These are phyloP conservation scores for Cyphotilapia sp. DNA, from an alignment of 2,113 vertebrate genomes.

Conservation along the genomic window DNA sequence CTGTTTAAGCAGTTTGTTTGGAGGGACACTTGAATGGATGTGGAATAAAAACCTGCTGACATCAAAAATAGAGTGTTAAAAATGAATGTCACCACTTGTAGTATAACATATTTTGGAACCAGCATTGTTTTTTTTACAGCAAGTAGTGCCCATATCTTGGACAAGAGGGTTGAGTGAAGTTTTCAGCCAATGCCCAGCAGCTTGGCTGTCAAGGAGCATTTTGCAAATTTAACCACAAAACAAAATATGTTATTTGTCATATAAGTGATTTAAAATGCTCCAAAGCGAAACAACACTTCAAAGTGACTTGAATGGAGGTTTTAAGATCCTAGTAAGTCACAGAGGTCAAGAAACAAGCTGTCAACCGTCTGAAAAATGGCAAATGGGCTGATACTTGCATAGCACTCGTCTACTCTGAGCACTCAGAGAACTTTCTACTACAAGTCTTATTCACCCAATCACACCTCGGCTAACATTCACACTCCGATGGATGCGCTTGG, in stretches of 20 bases:
- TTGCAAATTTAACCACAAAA: background rate
- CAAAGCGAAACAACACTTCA: background rate
- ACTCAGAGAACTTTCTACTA: background rate
- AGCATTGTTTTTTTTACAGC: background rate
- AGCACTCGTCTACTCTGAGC: background rate
- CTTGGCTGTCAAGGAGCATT: background rate
- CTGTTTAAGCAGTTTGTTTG: background rate
- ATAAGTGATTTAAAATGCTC: background rate
- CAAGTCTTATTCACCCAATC: background rate
- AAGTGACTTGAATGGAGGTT: background rate
- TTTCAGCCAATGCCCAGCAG: background rate
- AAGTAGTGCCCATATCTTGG: background rate
- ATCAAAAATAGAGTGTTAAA: background rate
- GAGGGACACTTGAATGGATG: background rate
- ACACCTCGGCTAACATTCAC: background rate
- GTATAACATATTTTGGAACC: background rate
- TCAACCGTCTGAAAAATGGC: background rate
- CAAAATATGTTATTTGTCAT: background rate
- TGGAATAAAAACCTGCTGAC: background rate
- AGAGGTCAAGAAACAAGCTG: background rate
- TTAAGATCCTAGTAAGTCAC: background rate
- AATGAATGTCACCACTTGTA: background rate
- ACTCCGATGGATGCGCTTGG: background rate
- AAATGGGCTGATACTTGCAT: background rate
- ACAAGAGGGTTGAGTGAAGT: background rate